These are phyloP conservation scores for Clavelina lepadiformis DNA, from an alignment of 23 tunicate genomes.

Conservation along the genomic window DNA sequence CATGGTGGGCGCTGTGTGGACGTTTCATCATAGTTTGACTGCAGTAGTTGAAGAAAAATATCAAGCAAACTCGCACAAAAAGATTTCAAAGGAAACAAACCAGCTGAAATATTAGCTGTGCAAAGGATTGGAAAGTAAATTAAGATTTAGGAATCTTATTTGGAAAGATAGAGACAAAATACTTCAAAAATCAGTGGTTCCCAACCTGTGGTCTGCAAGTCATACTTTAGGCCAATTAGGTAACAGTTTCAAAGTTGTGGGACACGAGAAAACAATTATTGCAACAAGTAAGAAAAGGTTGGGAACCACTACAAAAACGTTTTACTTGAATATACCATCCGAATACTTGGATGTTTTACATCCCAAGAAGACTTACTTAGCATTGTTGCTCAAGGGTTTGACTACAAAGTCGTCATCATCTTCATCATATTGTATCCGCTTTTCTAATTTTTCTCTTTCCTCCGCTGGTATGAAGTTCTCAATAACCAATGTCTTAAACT, in stretches of 20 bases:
- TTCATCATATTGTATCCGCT: slow-evolving; percentile 54
- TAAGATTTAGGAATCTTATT: neutral
- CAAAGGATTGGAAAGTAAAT: neutral
- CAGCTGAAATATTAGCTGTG: neutral
- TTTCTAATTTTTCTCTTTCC: slow-evolving; percentile 64
- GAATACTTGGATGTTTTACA: no score
- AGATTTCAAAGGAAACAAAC: neutral
- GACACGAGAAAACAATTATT: no score
- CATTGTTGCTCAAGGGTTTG: slow-evolving; percentile 22
- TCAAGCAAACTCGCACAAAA: no score
- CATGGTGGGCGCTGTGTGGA: slow-evolving; percentile 83
- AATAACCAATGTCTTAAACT: slow-evolving; percentile 38
- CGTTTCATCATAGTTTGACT: slow-evolving; percentile 88
- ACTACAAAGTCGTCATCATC: slow-evolving; percentile 56
- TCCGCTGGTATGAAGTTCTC: slow-evolving; percentile 87
- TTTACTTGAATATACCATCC: no score
- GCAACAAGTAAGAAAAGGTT: no score
- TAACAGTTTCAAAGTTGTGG: no score
- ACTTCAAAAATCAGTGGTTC: no score
- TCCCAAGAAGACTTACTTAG: slow-evolving; percentile 42
- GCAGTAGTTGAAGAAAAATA: neutral
- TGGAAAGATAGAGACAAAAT: neutral
- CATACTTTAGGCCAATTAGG: no score
- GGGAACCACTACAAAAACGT: no score
- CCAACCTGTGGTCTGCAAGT: no score